Conservation (phyloP, 2,888 invertebrate genomes). For the Lutraria lutraria region DNA sequence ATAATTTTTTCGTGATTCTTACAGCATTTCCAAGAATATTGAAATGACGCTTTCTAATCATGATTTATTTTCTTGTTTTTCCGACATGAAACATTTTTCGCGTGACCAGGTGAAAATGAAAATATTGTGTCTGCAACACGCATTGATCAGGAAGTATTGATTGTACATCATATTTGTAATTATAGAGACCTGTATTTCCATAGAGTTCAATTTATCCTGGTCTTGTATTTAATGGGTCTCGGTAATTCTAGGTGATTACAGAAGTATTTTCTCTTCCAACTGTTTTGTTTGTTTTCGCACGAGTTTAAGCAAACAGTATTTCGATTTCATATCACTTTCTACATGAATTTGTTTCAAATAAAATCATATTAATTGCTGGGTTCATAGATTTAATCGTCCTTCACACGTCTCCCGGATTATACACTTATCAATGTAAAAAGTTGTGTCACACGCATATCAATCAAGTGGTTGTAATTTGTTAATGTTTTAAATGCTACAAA, state of each 20-base stretch:
- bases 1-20: background rate
- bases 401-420: background rate
- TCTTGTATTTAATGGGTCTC: constrained; percentile 22
- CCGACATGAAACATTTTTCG: constrained; percentile 23
- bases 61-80: background rate
- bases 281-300: constrained; percentile 16
- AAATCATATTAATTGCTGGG: constrained; percentile 5
- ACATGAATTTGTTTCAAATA: background rate
- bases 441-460: background rate
- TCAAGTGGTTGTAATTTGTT: background rate
- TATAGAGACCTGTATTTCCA: constrained; percentile 21
- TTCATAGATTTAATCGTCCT: background rate
- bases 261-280: background rate
- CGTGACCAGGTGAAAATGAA: constrained; percentile 40
- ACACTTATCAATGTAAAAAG: background rate
- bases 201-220: constrained; percentile 30
- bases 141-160: constrained; percentile 29
- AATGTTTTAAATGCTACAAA: background rate
- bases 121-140: constrained; percentile 25
- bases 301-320: constrained; percentile 13
- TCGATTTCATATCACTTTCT: background rate
- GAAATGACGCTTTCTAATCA: background rate
- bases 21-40: background rate
- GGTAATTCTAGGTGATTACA: background rate
- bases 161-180: constrained; percentile 44